Evolutionary conservation across 2,888 invertebrate species (phyloP).

Genomic region (Chaetogeoica ovagalla): DNA sequence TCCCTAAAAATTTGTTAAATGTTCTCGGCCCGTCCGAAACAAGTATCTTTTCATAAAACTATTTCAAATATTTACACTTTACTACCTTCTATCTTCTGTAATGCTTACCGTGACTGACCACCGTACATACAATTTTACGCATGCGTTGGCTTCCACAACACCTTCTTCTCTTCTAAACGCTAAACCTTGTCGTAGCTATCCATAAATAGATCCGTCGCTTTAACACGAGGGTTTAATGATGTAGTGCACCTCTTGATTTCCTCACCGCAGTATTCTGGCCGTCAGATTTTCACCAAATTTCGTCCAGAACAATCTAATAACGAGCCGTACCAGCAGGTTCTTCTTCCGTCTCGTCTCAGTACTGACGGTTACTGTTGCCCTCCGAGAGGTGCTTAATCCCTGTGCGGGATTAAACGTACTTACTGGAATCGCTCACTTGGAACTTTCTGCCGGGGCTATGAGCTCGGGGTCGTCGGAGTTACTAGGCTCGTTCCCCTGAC

Average conservation of each 20-base stretch:
- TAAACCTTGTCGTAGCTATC: too few relatives aligned
- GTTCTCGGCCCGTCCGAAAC: too few relatives aligned
- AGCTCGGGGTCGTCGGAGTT: slow-evolving; percentile 15
- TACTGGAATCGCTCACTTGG: slow-evolving; percentile 20
- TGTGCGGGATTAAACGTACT: too few relatives aligned
- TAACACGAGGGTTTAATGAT: slow-evolving; percentile 8
- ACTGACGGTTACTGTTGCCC: slow-evolving; percentile 9
- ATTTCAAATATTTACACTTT: too few relatives aligned
- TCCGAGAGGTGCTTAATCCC: too few relatives aligned
- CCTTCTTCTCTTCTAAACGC: too few relatives aligned
- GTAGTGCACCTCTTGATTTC: slow-evolving; percentile 22
- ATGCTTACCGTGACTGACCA: too few relatives aligned
- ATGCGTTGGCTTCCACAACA: too few relatives aligned
- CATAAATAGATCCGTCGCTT: neutral
- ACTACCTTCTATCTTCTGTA: too few relatives aligned
- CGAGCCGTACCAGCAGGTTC: slow-evolving; percentile 21
- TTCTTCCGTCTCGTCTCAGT: slow-evolving; percentile 10
- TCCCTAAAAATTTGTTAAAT: too few relatives aligned
- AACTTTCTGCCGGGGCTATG: slow-evolving; percentile 22
- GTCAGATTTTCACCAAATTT: neutral
- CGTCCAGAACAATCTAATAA: slow-evolving; percentile 11
- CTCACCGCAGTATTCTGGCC: slow-evolving; percentile 13
- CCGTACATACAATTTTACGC: too few relatives aligned
- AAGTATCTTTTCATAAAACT: too few relatives aligned
- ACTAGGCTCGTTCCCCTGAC: slow-evolving; percentile 15